phyloP scores from a whole-genome alignment of 2,797 vertebrate species.

The Clarias platycephalus region DNA sequence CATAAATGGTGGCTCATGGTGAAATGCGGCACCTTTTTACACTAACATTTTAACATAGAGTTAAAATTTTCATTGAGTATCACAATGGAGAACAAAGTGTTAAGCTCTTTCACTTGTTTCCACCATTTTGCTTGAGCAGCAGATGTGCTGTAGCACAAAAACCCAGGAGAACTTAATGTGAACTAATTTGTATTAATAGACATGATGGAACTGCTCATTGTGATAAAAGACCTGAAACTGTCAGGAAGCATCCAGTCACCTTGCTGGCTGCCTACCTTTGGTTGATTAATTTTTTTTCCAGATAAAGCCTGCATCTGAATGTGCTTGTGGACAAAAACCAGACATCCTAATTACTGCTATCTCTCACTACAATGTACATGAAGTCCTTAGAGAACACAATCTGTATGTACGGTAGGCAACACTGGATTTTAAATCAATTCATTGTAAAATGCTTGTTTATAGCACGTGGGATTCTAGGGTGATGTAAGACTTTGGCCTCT shows the following conservation, averaged over 20 bases:
- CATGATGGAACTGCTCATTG: conserved; percentile 56
- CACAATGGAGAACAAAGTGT: neutral
- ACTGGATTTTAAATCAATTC: neutral
- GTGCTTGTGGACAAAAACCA: conserved; percentile 37
- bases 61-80: neutral
- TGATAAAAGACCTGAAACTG: conserved; percentile 67
- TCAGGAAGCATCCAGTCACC: conserved; percentile 43
- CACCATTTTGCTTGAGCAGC: neutral
- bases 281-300: neutral
- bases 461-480: neutral
- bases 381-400: conserved; percentile 10
- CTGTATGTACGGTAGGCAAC: neutral
- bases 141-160: conserved; percentile 37
- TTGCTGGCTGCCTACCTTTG: conserved; percentile 12
- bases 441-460: neutral
- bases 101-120: neutral
- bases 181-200: conserved; percentile 63
- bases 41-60: no score
- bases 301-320: neutral
- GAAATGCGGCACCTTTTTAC: no score
- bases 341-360: conserved; percentile 16
- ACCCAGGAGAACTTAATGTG: conserved; percentile 54
- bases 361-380: neutral
- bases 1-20: no score
- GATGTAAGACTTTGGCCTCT: neutral